These are phyloP conservation scores for Aromia moschata DNA, from an alignment of 2,888 invertebrate species.

Conservation along the genomic window DNA sequence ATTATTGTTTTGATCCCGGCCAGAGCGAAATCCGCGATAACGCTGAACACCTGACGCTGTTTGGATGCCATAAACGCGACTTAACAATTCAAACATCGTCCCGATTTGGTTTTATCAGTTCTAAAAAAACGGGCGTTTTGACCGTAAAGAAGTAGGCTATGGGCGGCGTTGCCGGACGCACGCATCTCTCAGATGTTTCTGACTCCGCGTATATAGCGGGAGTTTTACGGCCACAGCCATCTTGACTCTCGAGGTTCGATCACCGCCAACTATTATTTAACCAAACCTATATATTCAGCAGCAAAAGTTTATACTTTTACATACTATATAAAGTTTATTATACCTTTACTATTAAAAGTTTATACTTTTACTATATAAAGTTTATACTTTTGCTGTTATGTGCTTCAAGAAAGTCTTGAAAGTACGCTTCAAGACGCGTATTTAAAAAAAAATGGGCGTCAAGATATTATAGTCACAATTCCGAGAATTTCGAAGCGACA, in stretches of 20 bases:
- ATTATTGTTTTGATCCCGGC: constrained; percentile 16
- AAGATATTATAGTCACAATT: too few species aligned
- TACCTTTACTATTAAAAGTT: too few species aligned
- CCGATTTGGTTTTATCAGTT: constrained; percentile 16
- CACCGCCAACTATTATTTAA: constrained; percentile 15
- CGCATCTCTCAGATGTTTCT: constrained; percentile 25
- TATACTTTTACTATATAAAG: too few species aligned
- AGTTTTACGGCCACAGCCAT: constrained; percentile 27
- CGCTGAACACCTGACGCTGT: constrained; percentile 2
- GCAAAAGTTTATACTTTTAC: too few species aligned
- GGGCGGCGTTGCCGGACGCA: constrained; percentile 40
- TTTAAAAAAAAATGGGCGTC: too few species aligned
- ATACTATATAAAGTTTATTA: too few species aligned
- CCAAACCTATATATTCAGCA: too few species aligned
- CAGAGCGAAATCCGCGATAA: constrained; percentile 3
- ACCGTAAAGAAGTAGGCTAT: constrained; percentile 37
- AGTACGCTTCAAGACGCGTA: too few species aligned
- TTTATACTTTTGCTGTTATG: too few species aligned
- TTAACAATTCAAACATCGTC: constrained; percentile 20
- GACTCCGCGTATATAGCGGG: constrained; percentile 27
- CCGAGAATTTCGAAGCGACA: too few species aligned
- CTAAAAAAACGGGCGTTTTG: constrained; percentile 2
- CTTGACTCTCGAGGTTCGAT: constrained; percentile 21
- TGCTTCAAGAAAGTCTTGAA: too few species aligned
- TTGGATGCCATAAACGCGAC: constrained; percentile 12